Conservation (phyloP, 2,113 vertebrate species). For the Strix uralensis region DNA sequence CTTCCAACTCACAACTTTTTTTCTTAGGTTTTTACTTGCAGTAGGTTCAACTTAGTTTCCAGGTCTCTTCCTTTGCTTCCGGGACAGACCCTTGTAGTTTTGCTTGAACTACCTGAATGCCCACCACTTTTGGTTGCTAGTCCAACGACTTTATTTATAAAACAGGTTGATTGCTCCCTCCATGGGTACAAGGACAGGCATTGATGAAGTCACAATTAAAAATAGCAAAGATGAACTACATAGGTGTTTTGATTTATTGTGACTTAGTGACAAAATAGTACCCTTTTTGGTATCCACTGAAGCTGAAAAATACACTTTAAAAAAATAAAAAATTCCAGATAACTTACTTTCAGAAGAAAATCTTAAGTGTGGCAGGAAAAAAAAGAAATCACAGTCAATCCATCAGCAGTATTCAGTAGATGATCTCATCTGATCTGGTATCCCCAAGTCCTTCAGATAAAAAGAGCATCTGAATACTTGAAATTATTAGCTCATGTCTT, state of each 20-base stretch:
- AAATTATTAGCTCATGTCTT: not conserved
- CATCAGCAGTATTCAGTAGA: not conserved
- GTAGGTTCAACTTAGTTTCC: not conserved
- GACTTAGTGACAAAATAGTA: not conserved
- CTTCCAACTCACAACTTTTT: not conserved
- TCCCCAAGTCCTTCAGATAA: not conserved
- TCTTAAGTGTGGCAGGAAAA: not conserved
- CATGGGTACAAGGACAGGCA: not conserved
- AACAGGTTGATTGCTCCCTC: not conserved
- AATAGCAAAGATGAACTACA: not conserved
- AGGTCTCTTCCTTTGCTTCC: not conserved
- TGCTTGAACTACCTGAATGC: not conserved
- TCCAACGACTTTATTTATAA: not conserved
- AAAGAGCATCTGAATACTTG: not conserved
- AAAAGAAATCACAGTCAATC: not conserved
- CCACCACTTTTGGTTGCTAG: not conserved
- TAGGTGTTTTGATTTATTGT: not conserved
- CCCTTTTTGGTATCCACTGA: not conserved
- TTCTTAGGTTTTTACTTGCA: not conserved
- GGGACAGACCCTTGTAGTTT: not conserved
- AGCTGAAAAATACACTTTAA: not conserved
- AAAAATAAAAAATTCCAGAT: not conserved
- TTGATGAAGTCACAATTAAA: not conserved
- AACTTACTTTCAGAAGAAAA: not conserved
- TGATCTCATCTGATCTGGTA: not conserved